phyloP scores from a whole-genome alignment of 2,888 invertebrate species.

The Litoditis marina region DNA sequence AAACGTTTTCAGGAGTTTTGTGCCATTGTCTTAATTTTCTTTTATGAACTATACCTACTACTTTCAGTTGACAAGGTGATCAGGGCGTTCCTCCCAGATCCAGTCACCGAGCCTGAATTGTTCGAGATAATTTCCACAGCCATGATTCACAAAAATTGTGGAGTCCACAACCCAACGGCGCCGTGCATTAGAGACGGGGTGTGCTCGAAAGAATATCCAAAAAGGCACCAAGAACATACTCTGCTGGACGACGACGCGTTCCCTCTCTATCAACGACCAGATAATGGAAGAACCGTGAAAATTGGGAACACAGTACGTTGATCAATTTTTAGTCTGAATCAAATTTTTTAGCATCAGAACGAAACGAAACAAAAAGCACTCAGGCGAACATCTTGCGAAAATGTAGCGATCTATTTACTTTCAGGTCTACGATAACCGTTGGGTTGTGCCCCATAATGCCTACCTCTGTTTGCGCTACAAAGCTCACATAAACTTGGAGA shows the following conservation, averaged over 20 bases:
- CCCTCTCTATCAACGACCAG: slow-evolving; percentile 59
- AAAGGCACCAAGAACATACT: slow-evolving; percentile 52
- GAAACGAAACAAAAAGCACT: too few species aligned
- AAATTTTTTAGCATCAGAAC: too few species aligned
- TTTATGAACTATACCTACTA: too few species aligned
- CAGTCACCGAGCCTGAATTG: slow-evolving; percentile 24
- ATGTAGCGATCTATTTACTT: too few species aligned
- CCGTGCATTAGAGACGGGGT: slow-evolving; percentile 60
- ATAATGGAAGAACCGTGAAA: slow-evolving; percentile 25
- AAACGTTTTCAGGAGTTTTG: too few species aligned
- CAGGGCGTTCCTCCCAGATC: slow-evolving; percentile 42
- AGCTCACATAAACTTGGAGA: slow-evolving; percentile 52
- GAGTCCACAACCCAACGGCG: slow-evolving; percentile 37
- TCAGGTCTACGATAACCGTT: slow-evolving; percentile 54
- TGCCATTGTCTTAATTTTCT: too few species aligned
- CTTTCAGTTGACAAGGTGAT: slow-evolving; percentile 22
- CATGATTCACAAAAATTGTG: slow-evolving; percentile 56
- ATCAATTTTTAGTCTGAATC: too few species aligned
- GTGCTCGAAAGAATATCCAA: slow-evolving; percentile 63
- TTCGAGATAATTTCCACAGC: slow-evolving; percentile 25
- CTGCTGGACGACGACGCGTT: slow-evolving; percentile 58
- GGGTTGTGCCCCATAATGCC: slow-evolving; percentile 62
- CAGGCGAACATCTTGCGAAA: too few species aligned
- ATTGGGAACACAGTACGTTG: background rate
- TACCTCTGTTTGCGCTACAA: slow-evolving; percentile 35